Conservation (phyloP, 2,888 invertebrate species). For the Spilarctia lutea region DNA sequence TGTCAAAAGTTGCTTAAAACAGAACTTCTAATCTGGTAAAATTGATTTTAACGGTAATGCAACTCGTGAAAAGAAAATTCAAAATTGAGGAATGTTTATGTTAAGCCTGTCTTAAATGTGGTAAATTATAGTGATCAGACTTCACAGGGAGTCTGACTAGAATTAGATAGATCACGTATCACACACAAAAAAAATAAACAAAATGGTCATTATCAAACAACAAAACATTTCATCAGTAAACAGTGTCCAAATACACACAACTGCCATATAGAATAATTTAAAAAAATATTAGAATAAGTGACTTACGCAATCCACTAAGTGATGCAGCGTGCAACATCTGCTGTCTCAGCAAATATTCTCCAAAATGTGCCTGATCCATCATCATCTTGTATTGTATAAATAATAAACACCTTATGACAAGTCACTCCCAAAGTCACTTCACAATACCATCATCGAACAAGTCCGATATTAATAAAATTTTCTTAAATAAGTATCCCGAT, state of each 20-base stretch:
- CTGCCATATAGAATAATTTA: background rate
- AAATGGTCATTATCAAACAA: background rate
- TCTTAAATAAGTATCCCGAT: constrained; percentile 42
- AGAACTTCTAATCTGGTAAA: background rate
- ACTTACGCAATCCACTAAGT: constrained; percentile 80
- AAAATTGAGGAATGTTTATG: background rate
- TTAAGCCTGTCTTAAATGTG: background rate
- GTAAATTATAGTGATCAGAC: background rate
- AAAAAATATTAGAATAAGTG: background rate
- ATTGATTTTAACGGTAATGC: background rate
- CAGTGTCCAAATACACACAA: background rate
- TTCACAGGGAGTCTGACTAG: too few relatives aligned
- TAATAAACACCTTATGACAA: constrained; percentile 53
- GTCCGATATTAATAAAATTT: constrained; percentile 52
- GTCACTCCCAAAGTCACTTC: constrained; percentile 69
- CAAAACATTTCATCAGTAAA: background rate
- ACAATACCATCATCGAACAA: constrained; percentile 68
- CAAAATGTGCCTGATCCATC: constrained; percentile 84
- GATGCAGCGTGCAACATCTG: constrained; percentile 84
- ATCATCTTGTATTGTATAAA: constrained; percentile 67
- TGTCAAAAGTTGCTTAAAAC: background rate
- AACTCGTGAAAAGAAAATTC: background rate
- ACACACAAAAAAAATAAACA: background rate
- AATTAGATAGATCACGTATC: background rate
- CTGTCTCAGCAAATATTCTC: constrained; percentile 82